These are phyloP conservation scores for Nothobranchius furzeri DNA, from an alignment of 2,113 vertebrate genomes.

Conservation along the genomic window DNA sequence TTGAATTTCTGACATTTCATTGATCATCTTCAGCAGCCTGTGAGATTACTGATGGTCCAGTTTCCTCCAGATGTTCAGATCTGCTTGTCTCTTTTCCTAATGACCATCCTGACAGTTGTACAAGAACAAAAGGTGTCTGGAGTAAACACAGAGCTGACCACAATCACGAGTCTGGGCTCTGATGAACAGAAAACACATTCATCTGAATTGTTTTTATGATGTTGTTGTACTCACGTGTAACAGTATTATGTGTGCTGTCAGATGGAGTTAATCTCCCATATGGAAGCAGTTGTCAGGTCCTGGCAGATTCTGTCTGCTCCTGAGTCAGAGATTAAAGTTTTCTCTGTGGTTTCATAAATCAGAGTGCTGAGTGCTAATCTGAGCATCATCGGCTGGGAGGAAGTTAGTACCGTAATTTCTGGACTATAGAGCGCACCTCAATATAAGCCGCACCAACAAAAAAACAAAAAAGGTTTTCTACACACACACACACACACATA, in stretches of 20 bases:
- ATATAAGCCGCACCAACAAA: too few species aligned
- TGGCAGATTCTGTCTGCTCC: not conserved
- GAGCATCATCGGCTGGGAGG: conserved; percentile 4
- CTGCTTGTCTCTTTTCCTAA: not conserved
- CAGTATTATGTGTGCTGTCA: not conserved
- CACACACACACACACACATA: too few species aligned
- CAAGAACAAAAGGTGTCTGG: not conserved
- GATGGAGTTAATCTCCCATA: conserved; percentile 4
- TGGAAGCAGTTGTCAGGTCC: conserved; percentile 26
- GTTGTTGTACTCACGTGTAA: not conserved
- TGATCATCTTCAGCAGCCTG: too few species aligned
- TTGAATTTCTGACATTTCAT: too few species aligned
- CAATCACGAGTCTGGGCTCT: too few species aligned
- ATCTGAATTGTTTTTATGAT: not conserved
- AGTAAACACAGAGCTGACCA: not conserved
- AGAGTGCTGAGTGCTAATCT: conserved; percentile 26
- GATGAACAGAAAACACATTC: not conserved
- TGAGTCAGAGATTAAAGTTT: conserved; percentile 23
- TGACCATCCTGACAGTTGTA: not conserved
- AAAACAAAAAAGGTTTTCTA: too few species aligned
- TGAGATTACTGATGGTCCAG: too few species aligned
- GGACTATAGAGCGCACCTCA: too few species aligned
- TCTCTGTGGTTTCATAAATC: conserved; percentile 19
- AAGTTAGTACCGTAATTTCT: not conserved
- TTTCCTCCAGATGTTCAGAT: too few species aligned